Percentiles rank a stretch among this genome's conserved stretches.
phyloP scores from a whole-genome alignment of 2,113 vertebrate genomes.

The Percina caprodes region DNA sequence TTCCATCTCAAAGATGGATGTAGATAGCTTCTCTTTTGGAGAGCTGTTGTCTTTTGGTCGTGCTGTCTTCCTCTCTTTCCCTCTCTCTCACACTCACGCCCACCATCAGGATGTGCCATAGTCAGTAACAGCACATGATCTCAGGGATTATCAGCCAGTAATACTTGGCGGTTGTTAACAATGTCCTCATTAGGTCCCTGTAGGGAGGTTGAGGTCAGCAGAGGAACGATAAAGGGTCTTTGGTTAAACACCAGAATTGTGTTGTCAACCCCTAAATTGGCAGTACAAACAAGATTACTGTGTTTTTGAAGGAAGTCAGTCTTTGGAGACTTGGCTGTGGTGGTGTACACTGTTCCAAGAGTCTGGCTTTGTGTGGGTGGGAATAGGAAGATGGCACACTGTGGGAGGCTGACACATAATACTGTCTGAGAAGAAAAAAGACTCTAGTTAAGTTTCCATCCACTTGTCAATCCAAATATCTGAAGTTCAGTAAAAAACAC shows the following conservation, averaged over 20 bases:
- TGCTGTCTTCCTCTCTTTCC: background rate
- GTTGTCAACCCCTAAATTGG: constrained; percentile 79
- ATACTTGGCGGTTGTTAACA: constrained; percentile 73
- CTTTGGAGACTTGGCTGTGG: constrained; percentile 70
- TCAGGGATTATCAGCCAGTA: constrained; percentile 81
- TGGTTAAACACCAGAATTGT: constrained; percentile 86
- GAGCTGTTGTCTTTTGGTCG: background rate
- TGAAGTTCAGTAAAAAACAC: no score
- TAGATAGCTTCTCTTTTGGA: no score
- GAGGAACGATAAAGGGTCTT: constrained; percentile 84
- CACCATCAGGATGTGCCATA: constrained; percentile 20
- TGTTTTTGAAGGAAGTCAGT: constrained; percentile 74
- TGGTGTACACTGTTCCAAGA: constrained; percentile 45
- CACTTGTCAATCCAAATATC: no score
- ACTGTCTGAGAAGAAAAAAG: constrained; percentile 34
- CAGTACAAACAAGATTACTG: constrained; percentile 68
- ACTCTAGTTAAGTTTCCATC: background rate
- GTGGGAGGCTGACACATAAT: constrained; percentile 46
- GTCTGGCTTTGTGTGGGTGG: constrained; percentile 68
- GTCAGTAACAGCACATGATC: constrained; percentile 72
- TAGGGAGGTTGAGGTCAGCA: constrained; percentile 86
- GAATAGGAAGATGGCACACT: constrained; percentile 51
- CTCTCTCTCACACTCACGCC: constrained; percentile 38
- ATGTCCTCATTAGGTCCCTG: constrained; percentile 82
- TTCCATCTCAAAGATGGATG: no score